These are phyloP conservation scores for Tetramorium bicarinatum DNA, from an alignment of 2,888 invertebrate genomes.

Conservation along the genomic window DNA sequence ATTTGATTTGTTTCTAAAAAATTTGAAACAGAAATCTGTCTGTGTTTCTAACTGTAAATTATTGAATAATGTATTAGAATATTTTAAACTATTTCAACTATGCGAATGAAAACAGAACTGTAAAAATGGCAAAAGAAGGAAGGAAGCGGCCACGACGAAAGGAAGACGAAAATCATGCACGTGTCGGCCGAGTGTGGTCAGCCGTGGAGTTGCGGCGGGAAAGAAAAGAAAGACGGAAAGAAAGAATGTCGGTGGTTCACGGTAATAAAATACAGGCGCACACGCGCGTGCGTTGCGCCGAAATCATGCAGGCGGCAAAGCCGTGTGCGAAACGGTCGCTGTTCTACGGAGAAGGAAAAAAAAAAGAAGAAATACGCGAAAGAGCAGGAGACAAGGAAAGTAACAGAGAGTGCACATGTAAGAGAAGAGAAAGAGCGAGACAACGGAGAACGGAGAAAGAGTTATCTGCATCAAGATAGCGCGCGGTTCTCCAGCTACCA, in stretches of 20 bases:
- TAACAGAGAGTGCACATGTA: constrained; percentile 41
- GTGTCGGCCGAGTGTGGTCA: constrained; percentile 61
- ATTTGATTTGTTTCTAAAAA: background rate
- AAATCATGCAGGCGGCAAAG: constrained; percentile 68
- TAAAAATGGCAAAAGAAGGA: background rate
- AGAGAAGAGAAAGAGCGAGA: constrained; percentile 48
- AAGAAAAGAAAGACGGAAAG: constrained; percentile 64
- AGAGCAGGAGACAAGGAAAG: constrained; percentile 41
- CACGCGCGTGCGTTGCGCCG: constrained; percentile 47
- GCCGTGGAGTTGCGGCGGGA: constrained; percentile 40
- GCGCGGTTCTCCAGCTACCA: constrained; percentile 55
- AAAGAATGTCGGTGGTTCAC: constrained; percentile 74
- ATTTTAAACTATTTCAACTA: background rate
- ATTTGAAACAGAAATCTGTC: background rate
- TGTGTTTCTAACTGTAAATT: background rate
- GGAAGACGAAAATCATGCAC: constrained; percentile 66
- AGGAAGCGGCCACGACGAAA: background rate
- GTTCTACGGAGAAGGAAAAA: constrained; percentile 33
- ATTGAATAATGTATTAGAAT: background rate
- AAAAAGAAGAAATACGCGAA: constrained; percentile 28
- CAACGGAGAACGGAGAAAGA: constrained; percentile 56
- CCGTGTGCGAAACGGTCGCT: constrained; percentile 57
- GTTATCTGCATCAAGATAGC: constrained; percentile 77
- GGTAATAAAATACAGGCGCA: constrained; percentile 74
- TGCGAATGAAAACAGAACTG: background rate